These are phyloP conservation scores for Sternarchorhynchus goeldii DNA, from an alignment of 2,797 vertebrate genomes.

Conservation along the genomic window DNA sequence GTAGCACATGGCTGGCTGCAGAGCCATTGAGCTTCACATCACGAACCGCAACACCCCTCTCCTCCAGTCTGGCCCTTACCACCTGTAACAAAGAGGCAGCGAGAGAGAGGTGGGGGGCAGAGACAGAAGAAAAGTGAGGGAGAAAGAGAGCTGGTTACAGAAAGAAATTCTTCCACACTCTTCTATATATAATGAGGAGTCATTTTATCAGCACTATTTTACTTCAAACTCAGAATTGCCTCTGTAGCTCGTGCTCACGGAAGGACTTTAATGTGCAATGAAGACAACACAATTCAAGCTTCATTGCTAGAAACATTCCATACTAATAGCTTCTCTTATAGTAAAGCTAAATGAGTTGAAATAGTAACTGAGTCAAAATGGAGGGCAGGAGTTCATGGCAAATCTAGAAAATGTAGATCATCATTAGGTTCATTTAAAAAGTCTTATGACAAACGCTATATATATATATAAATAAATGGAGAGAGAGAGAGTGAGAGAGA, in stretches of 20 bases:
- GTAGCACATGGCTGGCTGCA: slow-evolving; percentile 90
- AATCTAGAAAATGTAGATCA: neutral
- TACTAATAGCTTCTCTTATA: neutral
- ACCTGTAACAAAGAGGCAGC: slow-evolving; percentile 72
- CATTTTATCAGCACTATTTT: no score
- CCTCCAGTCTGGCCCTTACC: slow-evolving; percentile 87
- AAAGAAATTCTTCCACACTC: no score
- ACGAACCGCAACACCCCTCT: slow-evolving; percentile 82
- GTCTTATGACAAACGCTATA: neutral
- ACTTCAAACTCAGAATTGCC: neutral
- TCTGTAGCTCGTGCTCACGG: neutral
- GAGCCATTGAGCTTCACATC: slow-evolving; percentile 90
- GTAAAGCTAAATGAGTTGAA: neutral
- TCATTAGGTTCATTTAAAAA: neutral
- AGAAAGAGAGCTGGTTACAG: slow-evolving; percentile 9
- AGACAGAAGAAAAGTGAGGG: slow-evolving; percentile 37
- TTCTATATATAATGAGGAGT: no score
- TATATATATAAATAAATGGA: neutral
- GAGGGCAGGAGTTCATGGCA: no score
- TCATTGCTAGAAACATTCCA: neutral
- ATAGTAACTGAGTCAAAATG: no score
- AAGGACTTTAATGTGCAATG: no score
- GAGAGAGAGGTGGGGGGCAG: slow-evolving; percentile 2
- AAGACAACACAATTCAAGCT: neutral
- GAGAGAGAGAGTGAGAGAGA: no score